These are phyloP conservation scores for Drosophila pegasa DNA, from an alignment of 2,888 invertebrate genomes.

Conservation along the genomic window DNA sequence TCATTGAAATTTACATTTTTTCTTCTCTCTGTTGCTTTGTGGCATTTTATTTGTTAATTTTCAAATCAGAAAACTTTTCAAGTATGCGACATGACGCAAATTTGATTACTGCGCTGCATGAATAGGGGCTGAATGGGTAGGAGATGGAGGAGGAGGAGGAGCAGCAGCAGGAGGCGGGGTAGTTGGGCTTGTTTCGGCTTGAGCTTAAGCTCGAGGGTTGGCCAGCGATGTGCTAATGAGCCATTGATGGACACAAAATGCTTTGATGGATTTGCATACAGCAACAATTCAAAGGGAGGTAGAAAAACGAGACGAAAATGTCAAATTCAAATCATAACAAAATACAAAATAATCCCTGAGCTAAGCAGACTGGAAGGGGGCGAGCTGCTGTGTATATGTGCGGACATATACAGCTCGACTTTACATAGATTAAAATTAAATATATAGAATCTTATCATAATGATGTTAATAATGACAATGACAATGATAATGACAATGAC, in stretches of 20 bases:
- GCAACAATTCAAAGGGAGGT: background rate
- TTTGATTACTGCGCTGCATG: conserved; percentile 68
- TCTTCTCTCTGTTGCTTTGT: conserved; percentile 41
- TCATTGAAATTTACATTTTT: conserved; percentile 30
- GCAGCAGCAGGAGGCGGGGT: background rate
- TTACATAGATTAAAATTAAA: background rate
- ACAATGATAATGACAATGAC: too few species aligned
- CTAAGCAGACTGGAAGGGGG: background rate
- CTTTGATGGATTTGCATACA: conserved; percentile 56
- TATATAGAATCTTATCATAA: background rate
- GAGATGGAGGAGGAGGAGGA: background rate
- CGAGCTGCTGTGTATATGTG: too few species aligned
- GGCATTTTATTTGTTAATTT: conserved; percentile 74
- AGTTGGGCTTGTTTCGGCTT: conserved; percentile 10
- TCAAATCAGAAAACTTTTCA: conserved; percentile 67
- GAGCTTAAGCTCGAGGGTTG: conserved; percentile 26
- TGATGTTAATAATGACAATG: too few species aligned
- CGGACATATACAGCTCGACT: background rate
- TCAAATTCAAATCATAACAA: conserved; percentile 7
- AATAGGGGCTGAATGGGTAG: conserved; percentile 36
- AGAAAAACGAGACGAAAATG: conserved; percentile 1
- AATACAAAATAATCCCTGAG: conserved; percentile 8
- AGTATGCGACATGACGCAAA: conserved; percentile 68
- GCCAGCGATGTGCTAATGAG: conserved; percentile 50
- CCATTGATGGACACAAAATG: conserved; percentile 51